These are phyloP conservation scores for Xenopus borealis DNA, from an alignment of 2,113 vertebrate genomes.

Conservation along the genomic window DNA sequence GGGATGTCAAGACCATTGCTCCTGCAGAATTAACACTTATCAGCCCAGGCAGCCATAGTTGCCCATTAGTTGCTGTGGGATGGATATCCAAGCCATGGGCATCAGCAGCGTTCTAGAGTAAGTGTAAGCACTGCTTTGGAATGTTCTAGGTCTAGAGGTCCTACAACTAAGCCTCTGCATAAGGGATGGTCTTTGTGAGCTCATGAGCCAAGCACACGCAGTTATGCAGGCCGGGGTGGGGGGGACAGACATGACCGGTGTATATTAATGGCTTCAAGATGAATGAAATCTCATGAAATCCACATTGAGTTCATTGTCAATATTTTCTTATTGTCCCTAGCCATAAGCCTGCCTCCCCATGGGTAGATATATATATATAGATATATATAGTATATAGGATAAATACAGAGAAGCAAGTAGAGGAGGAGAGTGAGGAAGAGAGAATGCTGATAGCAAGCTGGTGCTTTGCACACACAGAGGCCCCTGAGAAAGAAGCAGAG, in stretches of 20 bases:
- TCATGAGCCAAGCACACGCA: constrained; percentile 51
- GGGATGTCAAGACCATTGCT: neutral
- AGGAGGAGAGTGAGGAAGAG: constrained; percentile 55
- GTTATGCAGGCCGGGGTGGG: constrained; percentile 59
- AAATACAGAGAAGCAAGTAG: constrained; percentile 55
- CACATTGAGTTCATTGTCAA: constrained; percentile 69
- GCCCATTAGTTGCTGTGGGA: neutral
- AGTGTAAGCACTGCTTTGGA: neutral
- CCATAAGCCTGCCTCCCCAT: constrained; percentile 64
- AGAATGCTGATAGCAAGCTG: no score
- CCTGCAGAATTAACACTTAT: neutral
- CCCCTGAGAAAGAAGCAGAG: no score
- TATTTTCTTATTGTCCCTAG: constrained; percentile 62
- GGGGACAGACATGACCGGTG: constrained; percentile 60
- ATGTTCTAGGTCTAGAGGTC: constrained; percentile 18
- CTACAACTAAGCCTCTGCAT: constrained; percentile 21
- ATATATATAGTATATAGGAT: constrained; percentile 37
- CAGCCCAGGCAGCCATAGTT: neutral
- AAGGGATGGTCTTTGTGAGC: constrained; percentile 43
- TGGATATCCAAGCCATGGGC: neutral
- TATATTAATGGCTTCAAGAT: constrained; percentile 70
- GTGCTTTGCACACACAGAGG: no score
- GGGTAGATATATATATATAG: constrained; percentile 59
- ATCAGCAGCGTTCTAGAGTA: constrained; percentile 8
- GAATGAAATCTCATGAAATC: constrained; percentile 86